Conservation (phyloP, 1,140 invertebrate species). For the Drosophila suzukii region DNA sequence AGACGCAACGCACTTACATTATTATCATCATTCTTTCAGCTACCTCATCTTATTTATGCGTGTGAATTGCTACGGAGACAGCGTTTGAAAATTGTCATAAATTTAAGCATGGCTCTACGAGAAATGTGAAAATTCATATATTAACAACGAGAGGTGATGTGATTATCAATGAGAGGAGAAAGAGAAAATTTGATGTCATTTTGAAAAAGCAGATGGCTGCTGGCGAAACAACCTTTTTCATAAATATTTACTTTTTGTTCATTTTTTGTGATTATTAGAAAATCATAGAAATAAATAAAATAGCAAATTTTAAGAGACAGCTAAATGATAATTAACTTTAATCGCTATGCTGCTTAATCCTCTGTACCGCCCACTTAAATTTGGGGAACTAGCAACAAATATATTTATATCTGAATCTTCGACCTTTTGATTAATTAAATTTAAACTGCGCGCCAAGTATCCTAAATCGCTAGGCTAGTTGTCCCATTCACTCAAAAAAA, state of each 20-base stretch:
- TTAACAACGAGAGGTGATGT: slow-evolving; percentile 7
- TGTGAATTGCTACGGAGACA: slow-evolving; percentile 54
- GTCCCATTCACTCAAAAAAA: no score
- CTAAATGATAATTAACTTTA: no score
- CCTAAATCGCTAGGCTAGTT: neutral
- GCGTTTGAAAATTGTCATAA: slow-evolving; percentile 46
- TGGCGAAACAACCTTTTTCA: no score
- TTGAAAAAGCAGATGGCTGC: no score
- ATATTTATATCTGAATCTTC: neutral
- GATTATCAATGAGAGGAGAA: slow-evolving; percentile 25
- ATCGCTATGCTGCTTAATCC: no score
- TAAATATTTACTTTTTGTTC: no score
- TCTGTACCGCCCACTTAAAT: no score
- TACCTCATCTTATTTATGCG: slow-evolving; percentile 70
- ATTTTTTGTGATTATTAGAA: no score
- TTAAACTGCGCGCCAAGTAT: neutral
- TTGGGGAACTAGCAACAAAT: no score
- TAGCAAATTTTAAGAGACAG: no score
- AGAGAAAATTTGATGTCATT: neutral
- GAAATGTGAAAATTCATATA: slow-evolving; percentile 49
- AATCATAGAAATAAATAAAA: no score
- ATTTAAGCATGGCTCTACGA: slow-evolving; percentile 27
- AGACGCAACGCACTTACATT: slow-evolving; percentile 29
- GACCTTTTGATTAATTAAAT: neutral
- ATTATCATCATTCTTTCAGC: slow-evolving; percentile 51